phyloP scores from a whole-genome alignment of 2,888 invertebrate genomes.

The Acronicta aceris region DNA sequence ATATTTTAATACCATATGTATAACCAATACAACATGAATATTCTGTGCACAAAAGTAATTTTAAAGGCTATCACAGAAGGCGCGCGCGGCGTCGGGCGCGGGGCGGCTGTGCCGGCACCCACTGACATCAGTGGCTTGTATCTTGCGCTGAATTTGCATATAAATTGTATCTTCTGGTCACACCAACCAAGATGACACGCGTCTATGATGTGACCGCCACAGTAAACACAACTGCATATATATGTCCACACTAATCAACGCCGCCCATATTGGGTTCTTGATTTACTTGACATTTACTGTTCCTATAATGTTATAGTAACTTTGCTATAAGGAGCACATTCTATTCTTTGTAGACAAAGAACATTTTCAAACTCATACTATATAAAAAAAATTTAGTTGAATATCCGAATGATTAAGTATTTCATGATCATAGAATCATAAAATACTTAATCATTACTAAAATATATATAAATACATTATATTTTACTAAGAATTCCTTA shows the following conservation, averaged over 20 bases:
- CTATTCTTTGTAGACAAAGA: too few relatives aligned
- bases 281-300: not conserved
- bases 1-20: conserved; percentile 44
- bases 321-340: not conserved
- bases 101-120: conserved; percentile 61
- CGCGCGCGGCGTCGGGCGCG: conserved; percentile 59
- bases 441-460: too few relatives aligned
- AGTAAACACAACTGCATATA: conserved; percentile 69
- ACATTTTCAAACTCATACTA: too few relatives aligned
- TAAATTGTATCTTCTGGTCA: conserved; percentile 89
- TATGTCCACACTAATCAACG: conserved; percentile 55
- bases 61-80: conserved; percentile 81
- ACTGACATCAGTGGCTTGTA: conserved; percentile 82
- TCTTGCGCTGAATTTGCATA: conserved; percentile 87
- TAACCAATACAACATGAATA: conserved; percentile 65
- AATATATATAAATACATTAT: not conserved
- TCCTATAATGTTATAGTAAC: not conserved
- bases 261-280: not conserved
- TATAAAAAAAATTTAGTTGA: not conserved
- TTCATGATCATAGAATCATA: too few relatives aligned
- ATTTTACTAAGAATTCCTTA: conserved; percentile 19
- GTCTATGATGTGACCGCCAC: conserved; percentile 70
- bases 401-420: too few relatives aligned
- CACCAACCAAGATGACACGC: conserved; percentile 84
- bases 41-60: conserved; percentile 78